A percentile compares a stretch with the other conserved stretches of the same genome.
Evolutionary conservation across 2,113 vertebrate genomes (phyloP).

Genomic region (Australoheros scitulus): DNA sequence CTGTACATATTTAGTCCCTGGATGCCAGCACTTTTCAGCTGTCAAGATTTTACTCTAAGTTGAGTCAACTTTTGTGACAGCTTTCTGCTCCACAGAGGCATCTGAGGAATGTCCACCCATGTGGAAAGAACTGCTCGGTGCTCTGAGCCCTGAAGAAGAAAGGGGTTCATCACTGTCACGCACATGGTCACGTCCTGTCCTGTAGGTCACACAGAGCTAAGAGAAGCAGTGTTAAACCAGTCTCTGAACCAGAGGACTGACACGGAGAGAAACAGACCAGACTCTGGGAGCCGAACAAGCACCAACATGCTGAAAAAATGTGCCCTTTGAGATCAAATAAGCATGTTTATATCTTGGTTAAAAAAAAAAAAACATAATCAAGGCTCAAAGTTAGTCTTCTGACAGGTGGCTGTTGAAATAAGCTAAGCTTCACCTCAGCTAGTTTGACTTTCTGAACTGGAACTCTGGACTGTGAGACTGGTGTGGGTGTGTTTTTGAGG

Average conservation of each 20-base stretch:
- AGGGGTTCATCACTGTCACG: not conserved
- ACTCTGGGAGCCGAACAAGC: not conserved
- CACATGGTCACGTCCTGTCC: not conserved
- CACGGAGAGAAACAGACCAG: not conserved
- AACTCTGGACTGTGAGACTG: no score
- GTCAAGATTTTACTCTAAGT: constrained; percentile 33
- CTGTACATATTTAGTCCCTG: constrained; percentile 14
- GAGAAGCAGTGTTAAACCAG: not conserved
- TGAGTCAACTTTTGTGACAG: constrained; percentile 36
- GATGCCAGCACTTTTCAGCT: constrained; percentile 8
- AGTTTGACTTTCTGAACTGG: no score
- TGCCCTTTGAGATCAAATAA: fast-evolving
- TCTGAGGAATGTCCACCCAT: constrained; percentile 18
- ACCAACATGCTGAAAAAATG: not conserved
- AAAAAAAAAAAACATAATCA: no score
- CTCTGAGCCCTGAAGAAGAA: not conserved
- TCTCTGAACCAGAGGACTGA: not conserved
- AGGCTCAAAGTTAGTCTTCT: no score
- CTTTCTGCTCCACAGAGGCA: constrained; percentile 1
- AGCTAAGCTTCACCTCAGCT: no score
- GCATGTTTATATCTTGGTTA: no score
- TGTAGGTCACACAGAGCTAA: not conserved
- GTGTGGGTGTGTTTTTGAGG: no score
- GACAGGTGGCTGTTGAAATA: no score
- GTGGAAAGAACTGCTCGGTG: constrained; percentile 17